Evolutionary conservation across 2,113 vertebrate species (phyloP), one percentile per base, ranked within the genome.

Genomic region (Tetrax tetrax): DNA sequence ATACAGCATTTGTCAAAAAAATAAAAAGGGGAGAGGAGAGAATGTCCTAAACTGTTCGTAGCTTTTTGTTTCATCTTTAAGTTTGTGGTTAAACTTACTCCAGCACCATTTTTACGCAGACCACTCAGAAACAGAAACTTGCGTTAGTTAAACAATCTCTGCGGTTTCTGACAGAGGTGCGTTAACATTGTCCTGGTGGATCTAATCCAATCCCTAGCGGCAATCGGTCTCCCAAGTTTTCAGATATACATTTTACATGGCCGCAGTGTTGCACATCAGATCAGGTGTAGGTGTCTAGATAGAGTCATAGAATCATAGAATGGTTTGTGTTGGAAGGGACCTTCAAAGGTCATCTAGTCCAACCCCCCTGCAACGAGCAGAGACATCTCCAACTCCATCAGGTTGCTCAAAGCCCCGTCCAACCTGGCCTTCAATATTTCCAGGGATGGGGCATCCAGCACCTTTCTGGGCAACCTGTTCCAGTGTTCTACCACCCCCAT

Each of bases 1-100:
- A 21, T 33, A 31, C 23, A 83, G 64, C 48, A 54, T 74, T 70
- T 54, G 20, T 65, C 2, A 6, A 37, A 57, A 69, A 83, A 60
- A 45, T 12, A 31, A 37, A 5, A 7, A 19, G 21, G 11, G 0
- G 3, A 1, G 4, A 5, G 6, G 3, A 12, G 7, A 25, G 9
- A 37, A 45, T 54, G 28, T 47, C 59, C 23, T 59, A 43, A 93
- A 64, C 31, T 23, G 35, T 35, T 51, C 9, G 9, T 25, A 70
- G 50, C 6, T 68, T 89, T 96, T 90, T 56, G 29, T 77, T 91
- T 75, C 28, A 45, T 48, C 59, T 76, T 60, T 63, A 71, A n/a
- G 41, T 41, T 51, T 79, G 61, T 76, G n/a, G 45, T 80, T 90
- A 85, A 64, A 65, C 69, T 72, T 89, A 76, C 66, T 80, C 28